Percentiles rank a stretch among this genome's conserved stretches.
Conservation (phyloP, 1,140 invertebrate species). For the Dendrolimus punctatus region DNA sequence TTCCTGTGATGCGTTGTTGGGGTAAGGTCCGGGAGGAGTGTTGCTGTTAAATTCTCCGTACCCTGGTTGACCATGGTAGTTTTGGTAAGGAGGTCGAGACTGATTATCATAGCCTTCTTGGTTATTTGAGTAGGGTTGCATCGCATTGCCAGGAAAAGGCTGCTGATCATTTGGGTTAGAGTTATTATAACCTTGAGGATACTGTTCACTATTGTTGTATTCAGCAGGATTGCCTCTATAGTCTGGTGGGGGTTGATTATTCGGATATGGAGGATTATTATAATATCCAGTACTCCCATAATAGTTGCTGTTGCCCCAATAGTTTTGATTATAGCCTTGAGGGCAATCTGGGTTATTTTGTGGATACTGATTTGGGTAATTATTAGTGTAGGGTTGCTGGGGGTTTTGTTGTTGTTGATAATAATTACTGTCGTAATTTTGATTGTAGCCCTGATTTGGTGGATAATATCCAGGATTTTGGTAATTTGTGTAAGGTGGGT, state of each 20-base stretch:
- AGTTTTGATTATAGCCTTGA: conserved; percentile 51
- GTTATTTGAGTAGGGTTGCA: conserved; percentile 27
- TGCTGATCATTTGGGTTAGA: conserved; percentile 17
- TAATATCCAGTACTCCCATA: conserved; percentile 55
- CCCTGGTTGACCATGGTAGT: conserved; percentile 40
- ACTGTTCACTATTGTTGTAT: conserved; percentile 43
- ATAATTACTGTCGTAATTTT: conserved; percentile 53
- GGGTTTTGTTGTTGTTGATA: conserved; percentile 41
- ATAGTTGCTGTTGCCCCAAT: conserved; percentile 54
- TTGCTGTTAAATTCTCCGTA: conserved; percentile 52
- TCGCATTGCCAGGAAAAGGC: conserved; percentile 17
- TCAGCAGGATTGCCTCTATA: conserved; percentile 25
- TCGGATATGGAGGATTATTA: conserved; percentile 52
- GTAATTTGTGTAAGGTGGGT: conserved; percentile 50
- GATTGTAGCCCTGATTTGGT: conserved; percentile 54
- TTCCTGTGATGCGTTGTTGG: conserved; percentile 28
- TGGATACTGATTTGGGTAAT: conserved; percentile 53
- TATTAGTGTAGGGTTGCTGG: conserved; percentile 31
- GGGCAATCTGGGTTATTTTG: conserved; percentile 33
- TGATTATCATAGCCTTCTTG: conserved; percentile 44
- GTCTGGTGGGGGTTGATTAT: conserved; percentile 37
- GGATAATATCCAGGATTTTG: conserved; percentile 50
- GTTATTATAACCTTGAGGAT: conserved; percentile 37
- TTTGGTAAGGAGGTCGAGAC: conserved; percentile 36
- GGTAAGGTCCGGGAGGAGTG: conserved; percentile 28